These are phyloP conservation scores for Diachrysia chrysitis DNA, from an alignment of 2,888 invertebrate genomes.

Conservation along the genomic window DNA sequence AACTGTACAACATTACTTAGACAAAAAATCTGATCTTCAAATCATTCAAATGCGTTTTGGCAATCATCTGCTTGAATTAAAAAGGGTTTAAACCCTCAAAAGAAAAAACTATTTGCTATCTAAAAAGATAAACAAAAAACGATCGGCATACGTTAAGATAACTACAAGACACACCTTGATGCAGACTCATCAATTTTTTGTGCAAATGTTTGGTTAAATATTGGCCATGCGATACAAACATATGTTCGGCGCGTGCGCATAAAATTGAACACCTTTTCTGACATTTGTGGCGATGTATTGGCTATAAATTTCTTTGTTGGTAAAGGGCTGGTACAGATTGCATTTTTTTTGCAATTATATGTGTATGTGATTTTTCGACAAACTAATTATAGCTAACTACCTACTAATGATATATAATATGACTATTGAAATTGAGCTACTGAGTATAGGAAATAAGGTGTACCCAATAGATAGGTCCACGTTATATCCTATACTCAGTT, in stretches of 20 bases:
- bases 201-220: constrained; percentile 68
- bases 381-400: too few species aligned
- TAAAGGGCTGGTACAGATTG: constrained; percentile 54
- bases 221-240: constrained; percentile 69
- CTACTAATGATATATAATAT: too few species aligned
- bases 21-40: background rate
- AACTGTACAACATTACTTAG: background rate
- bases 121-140: constrained; percentile 53
- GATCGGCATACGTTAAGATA: constrained; percentile 63
- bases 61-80: constrained; percentile 4
- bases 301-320: constrained; percentile 56
- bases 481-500: too few species aligned
- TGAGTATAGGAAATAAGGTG: too few species aligned
- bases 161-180: constrained; percentile 70
- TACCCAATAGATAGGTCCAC: too few species aligned
- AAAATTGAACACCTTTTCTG: constrained; percentile 78
- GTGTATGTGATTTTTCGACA: too few species aligned
- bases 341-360: constrained; percentile 30
- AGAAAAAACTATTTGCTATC: constrained; percentile 9
- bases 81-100: constrained; percentile 4
- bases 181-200: constrained; percentile 65
- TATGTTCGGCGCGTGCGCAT: constrained; percentile 79
- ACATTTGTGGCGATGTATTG: constrained; percentile 76
- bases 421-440: too few species aligned
- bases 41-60: background rate